Percentiles rank a stretch among this genome's conserved stretches.
phyloP scores from a whole-genome alignment of 2,888 invertebrate genomes.

The Lottia scabra region DNA sequence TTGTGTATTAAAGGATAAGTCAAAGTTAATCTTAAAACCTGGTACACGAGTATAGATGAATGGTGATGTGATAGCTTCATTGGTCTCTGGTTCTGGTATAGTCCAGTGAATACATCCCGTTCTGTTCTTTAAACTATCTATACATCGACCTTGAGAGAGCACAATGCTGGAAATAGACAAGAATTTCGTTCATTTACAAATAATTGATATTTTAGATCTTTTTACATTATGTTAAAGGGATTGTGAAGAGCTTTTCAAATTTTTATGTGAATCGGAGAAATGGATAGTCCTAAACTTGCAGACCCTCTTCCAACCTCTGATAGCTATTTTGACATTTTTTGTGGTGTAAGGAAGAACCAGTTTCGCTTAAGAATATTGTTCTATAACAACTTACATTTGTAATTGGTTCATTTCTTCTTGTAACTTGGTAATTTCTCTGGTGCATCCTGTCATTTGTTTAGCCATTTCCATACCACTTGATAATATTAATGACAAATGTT shows the following conservation, averaged over 20 bases:
- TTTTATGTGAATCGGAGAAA: no score
- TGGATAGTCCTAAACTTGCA: no score
- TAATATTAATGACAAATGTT: neutral
- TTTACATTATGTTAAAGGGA: no score
- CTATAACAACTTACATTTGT: no score
- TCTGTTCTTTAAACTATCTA: neutral
- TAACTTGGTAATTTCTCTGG: neutral
- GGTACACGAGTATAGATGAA: neutral
- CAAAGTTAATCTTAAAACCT: neutral
- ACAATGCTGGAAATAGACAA: no score
- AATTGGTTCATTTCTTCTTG: neutral
- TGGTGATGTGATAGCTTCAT: neutral
- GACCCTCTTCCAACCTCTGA: no score
- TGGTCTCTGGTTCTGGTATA: neutral
- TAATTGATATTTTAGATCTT: no score
- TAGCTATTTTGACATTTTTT: no score
- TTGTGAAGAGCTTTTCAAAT: no score
- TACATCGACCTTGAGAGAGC: neutral
- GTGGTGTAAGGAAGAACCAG: no score
- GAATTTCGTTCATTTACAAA: no score
- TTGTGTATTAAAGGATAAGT: neutral
- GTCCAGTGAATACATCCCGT: neutral
- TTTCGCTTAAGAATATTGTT: no score
- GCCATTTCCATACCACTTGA: neutral
- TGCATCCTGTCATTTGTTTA: neutral